Evolutionary conservation across 1,140 invertebrate species (phyloP).

Genomic region (Zeugodacus cucurbitae): DNA sequence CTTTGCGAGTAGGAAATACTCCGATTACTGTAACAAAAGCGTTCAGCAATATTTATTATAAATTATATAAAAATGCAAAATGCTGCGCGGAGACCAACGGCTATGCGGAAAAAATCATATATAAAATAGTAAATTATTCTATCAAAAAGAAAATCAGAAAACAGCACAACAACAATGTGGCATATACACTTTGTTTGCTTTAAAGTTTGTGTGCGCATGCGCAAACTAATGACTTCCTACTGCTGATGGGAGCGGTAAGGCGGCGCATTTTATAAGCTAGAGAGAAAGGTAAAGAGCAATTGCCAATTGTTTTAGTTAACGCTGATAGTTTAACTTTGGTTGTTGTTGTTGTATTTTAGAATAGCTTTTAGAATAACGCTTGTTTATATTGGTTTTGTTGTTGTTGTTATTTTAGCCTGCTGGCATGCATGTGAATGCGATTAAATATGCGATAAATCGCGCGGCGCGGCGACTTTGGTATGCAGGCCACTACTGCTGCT

Average conservation of each 20-base stretch:
- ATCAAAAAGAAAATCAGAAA: not conserved
- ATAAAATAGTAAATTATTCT: not conserved
- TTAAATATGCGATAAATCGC: slow-evolving; percentile 18
- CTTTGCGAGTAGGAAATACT: not conserved
- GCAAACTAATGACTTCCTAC: not conserved
- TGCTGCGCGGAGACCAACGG: not conserved
- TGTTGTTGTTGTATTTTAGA: not conserved
- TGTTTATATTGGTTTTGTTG: not conserved
- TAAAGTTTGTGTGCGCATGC: not conserved
- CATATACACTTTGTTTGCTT: not conserved
- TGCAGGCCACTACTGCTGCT: not conserved
- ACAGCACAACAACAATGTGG: not conserved
- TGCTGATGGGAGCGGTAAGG: not conserved
- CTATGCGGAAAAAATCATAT: not conserved
- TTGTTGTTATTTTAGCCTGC: not conserved
- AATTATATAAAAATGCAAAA: slow-evolving; percentile 22
- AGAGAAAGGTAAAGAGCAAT: not conserved
- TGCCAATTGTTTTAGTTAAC: not conserved
- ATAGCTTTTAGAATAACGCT: not conserved
- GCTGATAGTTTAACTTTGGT: not conserved
- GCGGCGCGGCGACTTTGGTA: not conserved
- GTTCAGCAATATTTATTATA: not conserved
- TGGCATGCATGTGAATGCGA: slow-evolving; percentile 25
- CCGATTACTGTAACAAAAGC: not conserved
- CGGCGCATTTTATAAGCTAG: not conserved